Percentiles rank a stretch among this genome's conserved stretches.
phyloP scores from a whole-genome alignment of 64 coral and sea anemone species.

The Porites lutea region DNA sequence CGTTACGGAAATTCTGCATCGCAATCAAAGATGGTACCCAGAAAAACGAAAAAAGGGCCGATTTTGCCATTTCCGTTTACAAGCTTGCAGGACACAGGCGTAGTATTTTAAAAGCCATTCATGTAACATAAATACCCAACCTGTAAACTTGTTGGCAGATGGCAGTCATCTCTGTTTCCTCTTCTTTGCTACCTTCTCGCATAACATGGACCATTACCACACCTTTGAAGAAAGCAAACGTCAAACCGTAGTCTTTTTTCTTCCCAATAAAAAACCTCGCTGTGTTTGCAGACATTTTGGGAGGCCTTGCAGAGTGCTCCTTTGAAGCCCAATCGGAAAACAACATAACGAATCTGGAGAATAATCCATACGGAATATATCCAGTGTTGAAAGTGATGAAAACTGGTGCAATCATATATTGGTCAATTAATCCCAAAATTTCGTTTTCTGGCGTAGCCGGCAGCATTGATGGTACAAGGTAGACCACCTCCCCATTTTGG shows the following conservation, averaged over 20 bases:
- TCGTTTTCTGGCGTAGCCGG: constrained; percentile 16
- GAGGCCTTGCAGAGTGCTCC: constrained; percentile 1
- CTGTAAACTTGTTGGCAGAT: constrained; percentile 19
- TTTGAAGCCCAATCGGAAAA: constrained; percentile 6
- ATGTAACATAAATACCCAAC: neutral
- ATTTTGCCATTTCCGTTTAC: no score
- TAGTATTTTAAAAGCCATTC: no score
- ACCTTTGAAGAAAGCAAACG: constrained; percentile 19
- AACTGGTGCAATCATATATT: neutral
- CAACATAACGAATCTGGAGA: constrained; percentile 13
- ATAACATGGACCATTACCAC: constrained; percentile 18
- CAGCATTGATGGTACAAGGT: constrained; percentile 32
- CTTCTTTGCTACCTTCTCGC: neutral
- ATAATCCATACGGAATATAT: constrained; percentile 41
- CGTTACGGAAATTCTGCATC: no score
- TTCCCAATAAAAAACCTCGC: constrained; percentile 21
- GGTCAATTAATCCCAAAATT: neutral
- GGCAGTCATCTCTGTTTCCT: neutral
- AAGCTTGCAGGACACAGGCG: no score
- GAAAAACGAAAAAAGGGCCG: no score
- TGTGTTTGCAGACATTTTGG: constrained; percentile 27
- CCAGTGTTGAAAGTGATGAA: constrained; percentile 18
- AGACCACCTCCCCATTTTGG: neutral
- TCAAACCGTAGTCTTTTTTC: constrained; percentile 26
- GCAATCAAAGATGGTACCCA: no score